These are phyloP conservation scores for Biston stratarius DNA, from an alignment of 2,888 invertebrate genomes.

Conservation along the genomic window DNA sequence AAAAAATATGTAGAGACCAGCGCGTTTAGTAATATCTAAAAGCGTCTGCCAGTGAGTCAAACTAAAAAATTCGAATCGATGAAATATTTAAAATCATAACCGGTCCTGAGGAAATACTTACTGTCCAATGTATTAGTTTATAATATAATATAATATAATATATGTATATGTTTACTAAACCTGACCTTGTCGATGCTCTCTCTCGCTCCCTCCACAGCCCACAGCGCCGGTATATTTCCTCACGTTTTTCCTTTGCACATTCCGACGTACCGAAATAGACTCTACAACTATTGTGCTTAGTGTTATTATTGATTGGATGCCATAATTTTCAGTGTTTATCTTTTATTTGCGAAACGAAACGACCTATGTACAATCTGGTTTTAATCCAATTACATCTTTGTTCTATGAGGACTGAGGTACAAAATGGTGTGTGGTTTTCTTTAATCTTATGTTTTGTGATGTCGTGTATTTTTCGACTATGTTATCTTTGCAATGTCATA, in stretches of 20 bases:
- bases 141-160: slow-evolving; percentile 29
- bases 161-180: slow-evolving; percentile 66
- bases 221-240: slow-evolving; percentile 67
- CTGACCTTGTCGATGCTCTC: slow-evolving; percentile 70
- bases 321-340: slow-evolving; percentile 74
- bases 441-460: slow-evolving; percentile 37
- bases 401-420: slow-evolving; percentile 28
- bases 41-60: slow-evolving; percentile 9
- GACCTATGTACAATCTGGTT: slow-evolving; percentile 47
- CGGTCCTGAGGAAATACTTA: slow-evolving; percentile 40
- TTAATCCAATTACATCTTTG: slow-evolving; percentile 48
- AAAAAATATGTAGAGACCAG: not conserved
- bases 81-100: slow-evolving; percentile 29
- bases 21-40: not conserved
- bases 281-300: slow-evolving; percentile 52
- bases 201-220: slow-evolving; percentile 66
- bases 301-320: slow-evolving; percentile 51
- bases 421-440: slow-evolving; percentile 43
- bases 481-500: slow-evolving; percentile 84
- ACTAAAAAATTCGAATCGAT: slow-evolving; percentile 7
- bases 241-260: slow-evolving; percentile 72
- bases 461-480: slow-evolving; percentile 54
- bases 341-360: slow-evolving; percentile 50
- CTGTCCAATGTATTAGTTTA: slow-evolving; percentile 41
- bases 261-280: slow-evolving; percentile 50